These are phyloP conservation scores for Hyles euphorbiae DNA, from an alignment of 1,140 invertebrate genomes.

Conservation along the genomic window DNA sequence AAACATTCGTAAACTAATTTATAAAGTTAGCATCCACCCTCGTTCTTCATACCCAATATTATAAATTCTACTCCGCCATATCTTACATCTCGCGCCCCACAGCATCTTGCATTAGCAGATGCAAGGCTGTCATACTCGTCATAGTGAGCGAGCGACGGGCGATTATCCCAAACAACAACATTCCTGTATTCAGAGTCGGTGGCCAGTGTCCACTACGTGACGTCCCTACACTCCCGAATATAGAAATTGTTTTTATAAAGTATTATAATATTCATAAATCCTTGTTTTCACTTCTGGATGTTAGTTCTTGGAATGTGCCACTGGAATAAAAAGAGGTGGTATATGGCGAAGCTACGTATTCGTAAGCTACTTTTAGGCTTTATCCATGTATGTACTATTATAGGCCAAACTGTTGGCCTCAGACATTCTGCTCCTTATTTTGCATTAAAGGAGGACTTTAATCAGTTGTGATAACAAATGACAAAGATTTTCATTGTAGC, in stretches of 20 bases:
- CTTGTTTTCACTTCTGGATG: neutral
- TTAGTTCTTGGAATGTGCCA: neutral
- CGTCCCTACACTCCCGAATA: neutral
- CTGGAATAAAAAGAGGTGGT: too few relatives aligned
- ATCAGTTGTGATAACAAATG: too few relatives aligned
- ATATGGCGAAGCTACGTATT: too few relatives aligned
- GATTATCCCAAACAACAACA: constrained; percentile 21
- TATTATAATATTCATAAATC: neutral
- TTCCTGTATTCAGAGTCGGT: neutral
- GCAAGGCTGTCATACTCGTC: constrained; percentile 23
- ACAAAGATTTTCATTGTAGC: too few relatives aligned
- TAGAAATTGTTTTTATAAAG: neutral
- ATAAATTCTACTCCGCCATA: constrained; percentile 1
- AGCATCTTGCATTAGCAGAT: constrained; percentile 27
- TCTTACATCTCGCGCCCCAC: neutral
- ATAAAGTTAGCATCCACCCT: too few relatives aligned
- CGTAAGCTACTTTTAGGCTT: too few relatives aligned
- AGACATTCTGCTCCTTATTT: too few relatives aligned
- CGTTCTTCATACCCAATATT: neutral
- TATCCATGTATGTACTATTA: too few relatives aligned
- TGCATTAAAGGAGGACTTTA: too few relatives aligned
- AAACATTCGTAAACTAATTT: too few relatives aligned
- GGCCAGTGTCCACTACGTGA: constrained; percentile 3
- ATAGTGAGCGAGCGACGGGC: constrained; percentile 5
- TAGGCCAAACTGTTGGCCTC: too few relatives aligned